A percentile compares a stretch with the other conserved stretches of the same genome.
Evolutionary conservation across 2,797 vertebrate genomes (phyloP).

Genomic region (Anguilla pacifica): DNA sequence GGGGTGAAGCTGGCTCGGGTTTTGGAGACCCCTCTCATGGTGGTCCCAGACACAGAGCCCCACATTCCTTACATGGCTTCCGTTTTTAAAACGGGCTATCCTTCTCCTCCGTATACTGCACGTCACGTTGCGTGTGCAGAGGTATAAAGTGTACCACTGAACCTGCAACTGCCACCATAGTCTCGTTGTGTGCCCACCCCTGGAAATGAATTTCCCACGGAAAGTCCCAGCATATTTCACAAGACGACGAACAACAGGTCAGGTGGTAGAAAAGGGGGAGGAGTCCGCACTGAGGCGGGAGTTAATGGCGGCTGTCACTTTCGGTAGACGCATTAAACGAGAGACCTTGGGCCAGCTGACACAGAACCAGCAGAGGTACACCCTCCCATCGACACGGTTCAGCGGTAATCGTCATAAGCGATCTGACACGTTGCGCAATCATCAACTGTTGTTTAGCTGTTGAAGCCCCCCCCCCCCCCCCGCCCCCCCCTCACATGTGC

Average conservation of each 20-base stretch:
- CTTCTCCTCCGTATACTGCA: background rate
- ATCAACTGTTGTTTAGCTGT: background rate
- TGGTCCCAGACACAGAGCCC: constrained; percentile 39
- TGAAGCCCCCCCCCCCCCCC: background rate
- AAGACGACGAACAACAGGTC: constrained; percentile 47
- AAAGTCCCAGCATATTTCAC: constrained; percentile 49
- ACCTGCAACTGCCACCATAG: background rate
- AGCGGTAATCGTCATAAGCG: constrained; percentile 37
- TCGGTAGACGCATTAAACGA: constrained; percentile 11
- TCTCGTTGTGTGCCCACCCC: background rate
- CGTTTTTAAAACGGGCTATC: background rate
- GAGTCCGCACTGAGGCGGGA: constrained; percentile 30
- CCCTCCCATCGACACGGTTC: constrained; percentile 32
- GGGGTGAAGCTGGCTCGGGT: constrained; percentile 48
- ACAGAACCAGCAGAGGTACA: constrained; percentile 16
- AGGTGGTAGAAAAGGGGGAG: constrained; percentile 35
- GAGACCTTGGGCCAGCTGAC: background rate
- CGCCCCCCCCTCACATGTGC: constrained; percentile 40
- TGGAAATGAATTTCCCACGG: constrained; percentile 41
- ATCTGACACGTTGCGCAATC: constrained; percentile 23
- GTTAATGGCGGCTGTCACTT: constrained; percentile 29
- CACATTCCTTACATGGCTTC: background rate
- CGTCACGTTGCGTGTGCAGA: background rate
- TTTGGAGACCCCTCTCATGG: constrained; percentile 41
- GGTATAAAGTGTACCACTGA: background rate